These are phyloP conservation scores for Peucedramus taeniatus DNA, from an alignment of 2,113 vertebrate species.

Conservation along the genomic window DNA sequence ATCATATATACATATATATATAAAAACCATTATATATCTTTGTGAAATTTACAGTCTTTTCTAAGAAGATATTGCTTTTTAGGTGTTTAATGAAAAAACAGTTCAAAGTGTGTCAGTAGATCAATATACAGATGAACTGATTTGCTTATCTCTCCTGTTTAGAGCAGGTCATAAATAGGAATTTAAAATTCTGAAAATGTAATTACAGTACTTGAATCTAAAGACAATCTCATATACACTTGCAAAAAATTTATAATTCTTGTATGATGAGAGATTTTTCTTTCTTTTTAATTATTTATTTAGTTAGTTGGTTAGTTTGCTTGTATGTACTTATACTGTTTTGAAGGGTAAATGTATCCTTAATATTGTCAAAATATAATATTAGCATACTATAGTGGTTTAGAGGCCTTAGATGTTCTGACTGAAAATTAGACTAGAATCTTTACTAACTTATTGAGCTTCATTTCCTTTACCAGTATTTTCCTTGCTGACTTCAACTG, in stretches of 20 bases:
- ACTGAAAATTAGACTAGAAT: background rate
- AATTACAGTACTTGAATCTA: background rate
- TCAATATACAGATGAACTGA: background rate
- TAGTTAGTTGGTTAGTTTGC: background rate
- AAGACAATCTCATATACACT: background rate
- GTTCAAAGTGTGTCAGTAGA: background rate
- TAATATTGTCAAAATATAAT: background rate
- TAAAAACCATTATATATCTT: background rate
- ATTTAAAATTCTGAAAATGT: background rate
- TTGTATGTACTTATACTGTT: background rate
- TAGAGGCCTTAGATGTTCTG: background rate
- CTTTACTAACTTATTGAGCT: background rate
- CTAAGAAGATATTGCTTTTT: background rate
- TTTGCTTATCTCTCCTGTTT: background rate
- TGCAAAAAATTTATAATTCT: background rate
- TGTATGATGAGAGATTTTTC: rapidly evolving
- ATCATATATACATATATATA: too few species aligned
- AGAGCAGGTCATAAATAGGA: background rate
- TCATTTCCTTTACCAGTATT: background rate
- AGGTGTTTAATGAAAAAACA: background rate
- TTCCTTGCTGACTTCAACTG: background rate
- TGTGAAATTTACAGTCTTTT: background rate
- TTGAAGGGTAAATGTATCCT: background rate
- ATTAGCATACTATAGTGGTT: background rate
- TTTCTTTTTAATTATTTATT: background rate